phyloP scores from a whole-genome alignment of 1,140 invertebrate species.

The Brachionus calyciflorus region DNA sequence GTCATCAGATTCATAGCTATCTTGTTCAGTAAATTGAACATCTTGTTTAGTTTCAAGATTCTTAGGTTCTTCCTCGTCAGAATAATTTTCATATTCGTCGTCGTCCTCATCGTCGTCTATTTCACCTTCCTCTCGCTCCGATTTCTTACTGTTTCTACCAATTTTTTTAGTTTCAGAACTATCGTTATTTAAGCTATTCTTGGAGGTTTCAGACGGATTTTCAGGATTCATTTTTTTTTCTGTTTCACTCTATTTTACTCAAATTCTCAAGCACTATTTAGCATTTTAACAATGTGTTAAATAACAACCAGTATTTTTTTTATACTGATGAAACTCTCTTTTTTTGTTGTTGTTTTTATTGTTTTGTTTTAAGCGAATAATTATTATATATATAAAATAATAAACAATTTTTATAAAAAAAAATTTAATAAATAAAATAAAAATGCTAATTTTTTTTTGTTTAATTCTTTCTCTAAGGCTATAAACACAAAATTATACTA shows the following conservation, averaged over 20 bases:
- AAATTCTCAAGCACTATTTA: no score
- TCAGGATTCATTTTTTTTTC: neutral
- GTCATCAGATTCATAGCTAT: slow-evolving; percentile 22
- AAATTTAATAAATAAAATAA: no score
- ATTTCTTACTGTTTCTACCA: neutral
- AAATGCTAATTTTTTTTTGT: no score
- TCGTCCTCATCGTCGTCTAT: slow-evolving; percentile 29
- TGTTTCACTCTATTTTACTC: neutral
- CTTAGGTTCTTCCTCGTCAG: neutral
- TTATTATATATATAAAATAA: no score
- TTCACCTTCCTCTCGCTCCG: slow-evolving; percentile 10
- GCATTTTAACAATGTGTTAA: no score
- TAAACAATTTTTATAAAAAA: no score
- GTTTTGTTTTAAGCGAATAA: no score
- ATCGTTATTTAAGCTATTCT: neutral
- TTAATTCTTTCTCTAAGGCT: no score
- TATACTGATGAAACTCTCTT: no score
- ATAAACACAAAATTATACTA: no score
- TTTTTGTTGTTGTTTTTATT: no score
- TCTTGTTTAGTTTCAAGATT: neutral
- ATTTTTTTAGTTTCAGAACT: neutral
- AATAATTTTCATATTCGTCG: slow-evolving; percentile 9
- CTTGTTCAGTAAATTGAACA: neutral
- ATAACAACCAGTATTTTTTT: no score
- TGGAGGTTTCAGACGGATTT: neutral